Conservation (phyloP, 2,888 invertebrate species). For the Oeneis ivallda region DNA sequence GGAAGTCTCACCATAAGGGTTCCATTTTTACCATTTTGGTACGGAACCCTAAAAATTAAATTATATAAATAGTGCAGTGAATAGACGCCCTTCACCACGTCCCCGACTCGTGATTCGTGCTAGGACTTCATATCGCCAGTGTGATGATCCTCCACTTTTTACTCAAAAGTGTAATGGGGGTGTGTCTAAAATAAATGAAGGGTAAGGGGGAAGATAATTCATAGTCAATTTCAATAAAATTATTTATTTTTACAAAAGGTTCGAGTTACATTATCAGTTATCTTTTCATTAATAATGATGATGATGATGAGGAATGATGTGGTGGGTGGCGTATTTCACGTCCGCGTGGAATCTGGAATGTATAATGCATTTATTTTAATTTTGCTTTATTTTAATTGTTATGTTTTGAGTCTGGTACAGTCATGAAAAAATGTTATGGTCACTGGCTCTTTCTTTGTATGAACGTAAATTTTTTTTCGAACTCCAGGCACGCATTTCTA, state of each 20-base stretch:
- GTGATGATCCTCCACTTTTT: conserved; percentile 63
- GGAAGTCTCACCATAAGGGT: too few relatives aligned
- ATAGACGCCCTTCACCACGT: conserved; percentile 68
- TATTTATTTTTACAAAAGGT: neutral
- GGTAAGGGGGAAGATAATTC: too few relatives aligned
- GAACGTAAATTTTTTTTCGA: too few relatives aligned
- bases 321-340: conserved; percentile 58
- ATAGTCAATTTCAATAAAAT: neutral
- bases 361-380: neutral
- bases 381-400: neutral
- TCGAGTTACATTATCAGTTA: neutral
- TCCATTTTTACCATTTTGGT: too few relatives aligned
- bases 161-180: conserved; percentile 48
- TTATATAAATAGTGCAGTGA: too few relatives aligned
- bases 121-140: conserved; percentile 78
- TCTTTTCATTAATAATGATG: conserved; percentile 43
- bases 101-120: conserved; percentile 71
- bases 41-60: too few relatives aligned
- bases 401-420: too few relatives aligned
- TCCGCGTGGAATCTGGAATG: conserved; percentile 61
- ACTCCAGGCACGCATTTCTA: too few relatives aligned
- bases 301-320: conserved; percentile 45
- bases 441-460: too few relatives aligned
- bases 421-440: too few relatives aligned
- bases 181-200: conserved; percentile 40